Evolutionary conservation across 2,113 vertebrate species (phyloP).

Genomic region (Sinosuthora webbiana): DNA sequence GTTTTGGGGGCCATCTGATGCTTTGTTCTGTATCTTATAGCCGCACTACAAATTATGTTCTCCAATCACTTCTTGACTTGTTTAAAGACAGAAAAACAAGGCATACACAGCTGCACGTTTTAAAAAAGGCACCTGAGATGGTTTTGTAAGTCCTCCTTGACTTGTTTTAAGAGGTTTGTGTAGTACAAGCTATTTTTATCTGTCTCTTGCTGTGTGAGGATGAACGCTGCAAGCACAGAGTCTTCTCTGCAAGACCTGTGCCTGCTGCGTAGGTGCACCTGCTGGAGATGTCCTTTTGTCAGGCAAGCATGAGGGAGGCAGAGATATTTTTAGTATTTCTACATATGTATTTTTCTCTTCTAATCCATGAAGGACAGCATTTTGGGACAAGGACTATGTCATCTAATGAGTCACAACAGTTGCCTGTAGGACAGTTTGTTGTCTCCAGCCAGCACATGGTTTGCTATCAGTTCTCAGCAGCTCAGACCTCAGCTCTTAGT

Average conservation of each 20-base stretch:
- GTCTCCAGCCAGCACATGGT: neutral
- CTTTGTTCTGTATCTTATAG: neutral
- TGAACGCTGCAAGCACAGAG: neutral
- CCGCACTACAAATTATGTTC: neutral
- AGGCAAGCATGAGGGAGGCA: neutral
- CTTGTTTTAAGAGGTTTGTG: neutral
- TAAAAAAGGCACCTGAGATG: neutral
- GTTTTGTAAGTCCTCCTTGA: neutral
- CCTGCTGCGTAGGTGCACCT: slow-evolving; percentile 6
- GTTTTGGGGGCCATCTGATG: neutral
- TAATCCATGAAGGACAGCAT: neutral
- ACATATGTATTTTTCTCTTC: neutral
- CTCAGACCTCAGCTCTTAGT: neutral
- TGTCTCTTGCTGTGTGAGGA: neutral
- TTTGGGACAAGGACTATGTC: neutral
- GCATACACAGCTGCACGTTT: neutral
- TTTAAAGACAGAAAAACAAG: neutral
- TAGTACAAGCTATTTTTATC: slow-evolving; percentile 13
- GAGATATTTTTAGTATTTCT: slow-evolving; percentile 30
- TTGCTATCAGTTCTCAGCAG: neutral
- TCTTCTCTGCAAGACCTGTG: neutral
- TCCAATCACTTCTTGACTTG: neutral
- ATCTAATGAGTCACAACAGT: neutral
- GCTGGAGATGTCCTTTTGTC: slow-evolving; percentile 6
- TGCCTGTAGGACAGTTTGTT: neutral